Evolutionary conservation across 2,113 vertebrate species (phyloP).

Genomic region (Pseudopodoces humilis): DNA sequence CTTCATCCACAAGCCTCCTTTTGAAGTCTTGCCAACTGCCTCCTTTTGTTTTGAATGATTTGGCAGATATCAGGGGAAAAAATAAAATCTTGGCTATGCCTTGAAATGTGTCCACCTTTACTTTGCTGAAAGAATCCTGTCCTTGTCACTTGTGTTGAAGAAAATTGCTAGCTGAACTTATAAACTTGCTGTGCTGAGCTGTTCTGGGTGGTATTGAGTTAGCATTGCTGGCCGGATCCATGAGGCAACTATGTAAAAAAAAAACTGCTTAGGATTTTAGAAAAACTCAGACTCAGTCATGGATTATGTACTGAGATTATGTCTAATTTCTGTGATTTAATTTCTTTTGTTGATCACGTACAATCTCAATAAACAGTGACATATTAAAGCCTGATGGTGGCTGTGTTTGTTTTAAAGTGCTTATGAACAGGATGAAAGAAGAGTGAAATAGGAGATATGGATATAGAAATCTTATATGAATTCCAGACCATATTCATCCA

Average conservation of each 20-base stretch:
- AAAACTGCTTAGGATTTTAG: neutral
- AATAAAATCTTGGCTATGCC: neutral
- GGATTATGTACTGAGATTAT: neutral
- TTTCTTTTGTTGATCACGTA: neutral
- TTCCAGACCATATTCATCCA: neutral
- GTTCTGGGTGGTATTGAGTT: neutral
- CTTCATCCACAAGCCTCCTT: conserved; percentile 4
- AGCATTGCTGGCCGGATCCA: neutral
- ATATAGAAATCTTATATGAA: neutral
- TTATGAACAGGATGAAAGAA: neutral
- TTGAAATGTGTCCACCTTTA: neutral
- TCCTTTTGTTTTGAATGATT: conserved; percentile 22
- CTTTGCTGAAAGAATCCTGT: neutral
- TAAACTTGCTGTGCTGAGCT: neutral
- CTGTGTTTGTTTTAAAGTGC: neutral
- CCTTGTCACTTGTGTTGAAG: neutral
- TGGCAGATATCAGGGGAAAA: neutral
- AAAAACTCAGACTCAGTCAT: neutral
- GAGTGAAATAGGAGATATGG: neutral
- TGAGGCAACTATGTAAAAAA: neutral
- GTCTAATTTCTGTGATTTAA: neutral
- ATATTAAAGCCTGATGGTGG: neutral
- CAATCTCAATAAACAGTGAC: neutral
- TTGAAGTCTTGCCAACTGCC: conserved; percentile 14
- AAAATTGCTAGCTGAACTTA: neutral